A percentile compares a stretch with the other conserved stretches of the same genome.
Conservation (phyloP, 2,113 vertebrate genomes). For the Perccottus glenii region DNA sequence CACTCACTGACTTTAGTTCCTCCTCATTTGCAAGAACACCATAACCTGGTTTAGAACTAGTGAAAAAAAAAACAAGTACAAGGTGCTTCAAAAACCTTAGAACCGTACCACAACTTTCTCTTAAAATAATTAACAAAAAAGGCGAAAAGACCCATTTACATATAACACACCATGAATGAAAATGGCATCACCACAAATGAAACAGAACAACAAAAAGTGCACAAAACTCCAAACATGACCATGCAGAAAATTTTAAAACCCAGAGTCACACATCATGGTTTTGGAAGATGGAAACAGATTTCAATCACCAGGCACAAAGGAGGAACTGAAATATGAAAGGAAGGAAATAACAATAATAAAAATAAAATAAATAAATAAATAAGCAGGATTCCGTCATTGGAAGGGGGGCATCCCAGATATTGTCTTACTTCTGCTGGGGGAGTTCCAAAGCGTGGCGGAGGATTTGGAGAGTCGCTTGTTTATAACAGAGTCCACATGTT, state of each 20-base stretch:
- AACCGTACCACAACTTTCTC: background rate
- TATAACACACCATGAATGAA: constrained; percentile 47
- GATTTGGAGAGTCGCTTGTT: constrained; percentile 99
- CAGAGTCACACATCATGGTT: constrained; percentile 21
- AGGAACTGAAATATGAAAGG: constrained; percentile 53
- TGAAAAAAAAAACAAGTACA: constrained; percentile 4
- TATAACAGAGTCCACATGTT: constrained; percentile 99
- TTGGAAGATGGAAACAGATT: constrained; percentile 51
- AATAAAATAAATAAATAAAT: constrained; percentile 54
- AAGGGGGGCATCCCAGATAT: constrained; percentile 55
- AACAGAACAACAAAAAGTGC: constrained; percentile 27
- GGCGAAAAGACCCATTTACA: constrained; percentile 23
- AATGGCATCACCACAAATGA: constrained; percentile 59
- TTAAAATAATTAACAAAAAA: constrained; percentile 25
- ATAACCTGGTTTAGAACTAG: constrained; percentile 27
- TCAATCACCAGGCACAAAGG: constrained; percentile 57
- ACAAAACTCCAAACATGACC: constrained; percentile 32
- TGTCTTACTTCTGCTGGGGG: constrained; percentile 99
- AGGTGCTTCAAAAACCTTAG: background rate
- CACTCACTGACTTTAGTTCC: constrained; percentile 29
- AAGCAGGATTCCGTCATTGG: constrained; percentile 40
- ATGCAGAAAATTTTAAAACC: constrained; percentile 43
- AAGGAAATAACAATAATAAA: constrained; percentile 51
- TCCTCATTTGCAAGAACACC: constrained; percentile 17
- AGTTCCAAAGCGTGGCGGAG: constrained; percentile 98